Base-by-base conservation (phyloP, 1,140 invertebrate species). In the Leptinotarsa texana region DNA sequence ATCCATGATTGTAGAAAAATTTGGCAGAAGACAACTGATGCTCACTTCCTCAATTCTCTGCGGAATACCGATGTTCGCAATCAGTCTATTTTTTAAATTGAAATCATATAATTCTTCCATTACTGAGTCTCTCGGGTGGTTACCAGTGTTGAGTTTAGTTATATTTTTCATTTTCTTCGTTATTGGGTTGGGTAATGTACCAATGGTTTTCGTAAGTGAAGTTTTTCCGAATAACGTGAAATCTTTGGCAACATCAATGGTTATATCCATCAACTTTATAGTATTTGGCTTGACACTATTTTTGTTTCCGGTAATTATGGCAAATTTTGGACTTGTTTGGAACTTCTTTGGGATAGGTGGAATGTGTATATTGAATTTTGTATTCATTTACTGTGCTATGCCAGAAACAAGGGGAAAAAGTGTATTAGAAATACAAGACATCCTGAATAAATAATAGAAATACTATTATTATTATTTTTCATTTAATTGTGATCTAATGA, bases 161-260 rank as follows among this genome's bases (percentile, higher is more conserved):
- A n/a, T 78, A 0, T 84, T 81, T 57, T 83, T 84, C 27, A 74
- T 79, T 4, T 65, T 70, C 69, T 83, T 79, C 63, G 81, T 78
- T 72, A 77, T 82, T 18, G 93, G 93, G 2, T 91, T 94, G 77
- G 94, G 95, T 0, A 93, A 95, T 0, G 85, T 96, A 17, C 93
- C 94, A 0, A 95, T 94, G 93, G 89, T 94, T 1, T 88, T 96
- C 24, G 91, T 95, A 88, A 91, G 91, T 3, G 93, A 96, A 84
- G 89, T 96, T 78, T 93, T 96, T 78, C 90, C 95, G 2, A 86
- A 90, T 0, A 90, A 92, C 77, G 90, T 94, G 1, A 92, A 94
- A 82, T 90, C 92, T 0, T 85, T 90, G 6, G 94, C 93, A 1
- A 91, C 92, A 1, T 90, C 92, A 0, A 86, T 95, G 5, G 91